These are phyloP conservation scores for Gambusia yucatana DNA, from an alignment of 2,797 vertebrate species.

Conservation along the genomic window DNA sequence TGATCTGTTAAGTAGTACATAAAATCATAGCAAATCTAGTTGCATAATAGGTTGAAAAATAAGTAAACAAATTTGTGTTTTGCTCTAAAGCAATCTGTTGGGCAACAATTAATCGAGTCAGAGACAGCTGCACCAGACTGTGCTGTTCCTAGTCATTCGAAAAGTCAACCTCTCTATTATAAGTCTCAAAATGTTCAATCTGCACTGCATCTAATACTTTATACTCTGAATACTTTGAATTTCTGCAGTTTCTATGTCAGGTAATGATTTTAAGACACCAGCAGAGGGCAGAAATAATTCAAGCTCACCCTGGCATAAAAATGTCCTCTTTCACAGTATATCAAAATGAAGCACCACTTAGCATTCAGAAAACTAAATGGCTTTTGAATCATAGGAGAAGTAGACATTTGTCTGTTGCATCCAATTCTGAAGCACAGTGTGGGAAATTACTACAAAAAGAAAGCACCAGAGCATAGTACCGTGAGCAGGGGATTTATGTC, in stretches of 20 bases:
- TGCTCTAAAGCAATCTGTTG: neutral
- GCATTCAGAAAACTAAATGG: slow-evolving; percentile 30
- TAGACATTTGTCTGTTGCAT: slow-evolving; percentile 27
- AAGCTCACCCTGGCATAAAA: slow-evolving; percentile 19
- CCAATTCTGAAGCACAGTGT: slow-evolving; percentile 4
- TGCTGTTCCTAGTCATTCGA: neutral
- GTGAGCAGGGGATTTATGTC: slow-evolving; percentile 34
- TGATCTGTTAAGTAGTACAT: too few species aligned
- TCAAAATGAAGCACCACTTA: slow-evolving; percentile 34
- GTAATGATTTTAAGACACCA: slow-evolving; percentile 58
- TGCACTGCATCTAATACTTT: neutral
- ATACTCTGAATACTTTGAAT: neutral
- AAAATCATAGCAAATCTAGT: neutral
- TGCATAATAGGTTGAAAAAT: neutral
- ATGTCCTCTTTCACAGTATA: slow-evolving; percentile 19
- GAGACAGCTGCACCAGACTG: neutral
- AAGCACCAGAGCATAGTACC: slow-evolving; percentile 5
- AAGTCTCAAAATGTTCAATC: neutral
- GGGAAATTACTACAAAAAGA: slow-evolving; percentile 26
- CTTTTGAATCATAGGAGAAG: slow-evolving; percentile 27
- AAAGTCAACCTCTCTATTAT: neutral
- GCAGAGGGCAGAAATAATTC: slow-evolving; percentile 67
- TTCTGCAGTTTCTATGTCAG: slow-evolving; percentile 6
- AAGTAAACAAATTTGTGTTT: neutral
- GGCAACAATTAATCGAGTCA: neutral